Conservation (phyloP, 2,113 vertebrate species). For the Actenoides hombroni region DNA sequence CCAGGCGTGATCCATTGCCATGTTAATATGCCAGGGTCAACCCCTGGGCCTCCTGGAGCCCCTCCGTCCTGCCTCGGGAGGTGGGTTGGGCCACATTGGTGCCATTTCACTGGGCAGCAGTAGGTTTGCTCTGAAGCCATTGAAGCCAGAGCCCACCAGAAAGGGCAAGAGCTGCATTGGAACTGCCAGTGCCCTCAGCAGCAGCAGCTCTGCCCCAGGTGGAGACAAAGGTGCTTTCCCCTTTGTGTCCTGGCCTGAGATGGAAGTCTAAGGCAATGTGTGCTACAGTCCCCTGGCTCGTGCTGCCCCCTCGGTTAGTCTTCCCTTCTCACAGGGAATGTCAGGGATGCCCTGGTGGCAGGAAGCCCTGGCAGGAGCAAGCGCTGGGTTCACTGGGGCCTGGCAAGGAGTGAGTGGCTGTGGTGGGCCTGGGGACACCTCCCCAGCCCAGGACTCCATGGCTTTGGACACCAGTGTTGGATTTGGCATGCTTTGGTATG, state of each 20-base stretch:
- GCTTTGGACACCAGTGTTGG: rapidly evolving
- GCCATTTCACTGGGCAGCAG: rapidly evolving
- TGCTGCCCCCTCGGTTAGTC: rapidly evolving
- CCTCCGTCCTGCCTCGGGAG: rapidly evolving
- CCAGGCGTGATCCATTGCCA: rapidly evolving
- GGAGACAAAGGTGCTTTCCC: background rate
- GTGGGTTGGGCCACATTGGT: rapidly evolving
- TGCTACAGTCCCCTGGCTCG: rapidly evolving
- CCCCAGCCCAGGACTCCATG: background rate
- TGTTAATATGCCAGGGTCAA: rapidly evolving
- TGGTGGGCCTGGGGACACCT: background rate
- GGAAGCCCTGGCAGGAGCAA: background rate
- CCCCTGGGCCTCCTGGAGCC: background rate
- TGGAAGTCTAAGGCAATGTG: rapidly evolving
- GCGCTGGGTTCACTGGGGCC: background rate
- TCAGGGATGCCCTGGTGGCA: background rate
- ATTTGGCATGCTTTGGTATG: background rate
- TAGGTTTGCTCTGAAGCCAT: no score
- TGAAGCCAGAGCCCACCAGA: rapidly evolving
- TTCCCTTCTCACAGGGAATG: rapidly evolving
- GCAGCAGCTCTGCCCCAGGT: background rate
- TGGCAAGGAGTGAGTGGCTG: background rate
- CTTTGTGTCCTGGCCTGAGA: background rate
- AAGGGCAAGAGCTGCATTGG: rapidly evolving
- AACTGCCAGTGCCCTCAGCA: background rate